Percentiles rank a stretch among this genome's conserved stretches.
Conservation (phyloP, 1,140 invertebrate species). For the Brachionus calyciflorus region DNA sequence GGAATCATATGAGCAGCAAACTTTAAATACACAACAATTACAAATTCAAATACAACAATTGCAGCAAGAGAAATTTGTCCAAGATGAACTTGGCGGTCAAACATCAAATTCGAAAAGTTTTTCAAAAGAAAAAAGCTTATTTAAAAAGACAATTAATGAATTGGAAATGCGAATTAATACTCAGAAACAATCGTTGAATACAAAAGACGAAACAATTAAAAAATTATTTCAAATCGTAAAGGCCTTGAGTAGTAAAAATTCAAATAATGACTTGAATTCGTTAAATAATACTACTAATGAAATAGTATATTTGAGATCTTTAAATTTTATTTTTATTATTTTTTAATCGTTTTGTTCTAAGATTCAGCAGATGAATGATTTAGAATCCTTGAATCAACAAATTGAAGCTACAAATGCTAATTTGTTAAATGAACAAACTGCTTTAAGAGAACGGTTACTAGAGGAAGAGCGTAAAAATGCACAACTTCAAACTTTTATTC, state of each 20-base stretch:
- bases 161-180: slow-evolving; percentile 94
- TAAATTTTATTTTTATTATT: background rate
- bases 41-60: slow-evolving; percentile 77
- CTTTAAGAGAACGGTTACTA: background rate
- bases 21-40: slow-evolving; percentile 9
- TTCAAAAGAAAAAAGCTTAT: slow-evolving; percentile 85
- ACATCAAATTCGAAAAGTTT: slow-evolving; percentile 68
- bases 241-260: slow-evolving; percentile 64
- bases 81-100: background rate
- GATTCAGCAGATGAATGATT: slow-evolving; percentile 23
- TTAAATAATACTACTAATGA: background rate
- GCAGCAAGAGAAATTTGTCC: slow-evolving; percentile 74
- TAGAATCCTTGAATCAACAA: slow-evolving; percentile 6
- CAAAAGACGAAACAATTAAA: slow-evolving; percentile 94
- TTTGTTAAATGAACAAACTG: background rate
- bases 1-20: slow-evolving; percentile 26
- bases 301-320: background rate
- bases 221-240: slow-evolving; percentile 97
- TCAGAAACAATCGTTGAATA: slow-evolving; percentile 91
- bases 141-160: slow-evolving; percentile 65
- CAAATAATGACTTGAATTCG: slow-evolving; percentile 4
- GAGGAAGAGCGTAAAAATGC: slow-evolving; percentile 17
- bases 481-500: background rate
- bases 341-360: background rate
- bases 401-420: slow-evolving; percentile 5